These are phyloP conservation scores for Phodopus roborovskii DNA, from an alignment of 2,113 vertebrate genomes.

Conservation along the genomic window DNA sequence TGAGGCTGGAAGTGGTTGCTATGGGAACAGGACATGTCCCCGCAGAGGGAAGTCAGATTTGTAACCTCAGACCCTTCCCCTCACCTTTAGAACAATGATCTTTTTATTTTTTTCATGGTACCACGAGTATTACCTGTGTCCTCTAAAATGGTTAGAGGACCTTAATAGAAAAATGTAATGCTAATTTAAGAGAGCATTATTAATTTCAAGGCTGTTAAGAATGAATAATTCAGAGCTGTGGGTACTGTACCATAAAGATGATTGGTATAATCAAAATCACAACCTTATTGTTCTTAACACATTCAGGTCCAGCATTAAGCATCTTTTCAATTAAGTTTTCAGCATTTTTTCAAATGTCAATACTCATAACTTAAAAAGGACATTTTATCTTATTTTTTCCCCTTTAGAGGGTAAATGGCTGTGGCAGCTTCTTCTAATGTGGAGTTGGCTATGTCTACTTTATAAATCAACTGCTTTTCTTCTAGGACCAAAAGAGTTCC, in stretches of 20 bases:
- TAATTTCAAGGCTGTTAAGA: constrained; percentile 60
- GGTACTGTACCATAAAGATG: constrained; percentile 12
- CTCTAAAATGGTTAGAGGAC: constrained; percentile 49
- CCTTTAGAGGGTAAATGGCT: constrained; percentile 62
- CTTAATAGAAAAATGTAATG: constrained; percentile 37
- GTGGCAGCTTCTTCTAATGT: constrained; percentile 33
- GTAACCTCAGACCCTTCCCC: not conserved
- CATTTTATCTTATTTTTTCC: constrained; percentile 15
- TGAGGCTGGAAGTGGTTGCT: not conserved
- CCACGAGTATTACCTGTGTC: not conserved
- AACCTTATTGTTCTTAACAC: constrained; percentile 41
- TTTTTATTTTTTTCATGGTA: constrained; percentile 29
- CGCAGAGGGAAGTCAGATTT: not conserved
- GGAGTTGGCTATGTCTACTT: not conserved
- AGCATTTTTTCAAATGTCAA: constrained; percentile 43
- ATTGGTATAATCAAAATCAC: constrained; percentile 46
- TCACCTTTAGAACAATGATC: constrained; percentile 1
- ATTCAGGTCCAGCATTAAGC: not conserved
- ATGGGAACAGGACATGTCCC: not conserved
- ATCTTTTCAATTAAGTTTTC: constrained; percentile 49
- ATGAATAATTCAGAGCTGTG: constrained; percentile 22
- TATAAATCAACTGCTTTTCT: constrained; percentile 71
- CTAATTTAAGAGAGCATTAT: constrained; percentile 47
- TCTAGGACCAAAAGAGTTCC: constrained; percentile 15
- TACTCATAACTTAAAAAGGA: not conserved